A percentile compares a stretch with the other conserved stretches of the same genome.
Conservation (phyloP, 2,797 vertebrate species). For the Hipposideros larvatus region DNA sequence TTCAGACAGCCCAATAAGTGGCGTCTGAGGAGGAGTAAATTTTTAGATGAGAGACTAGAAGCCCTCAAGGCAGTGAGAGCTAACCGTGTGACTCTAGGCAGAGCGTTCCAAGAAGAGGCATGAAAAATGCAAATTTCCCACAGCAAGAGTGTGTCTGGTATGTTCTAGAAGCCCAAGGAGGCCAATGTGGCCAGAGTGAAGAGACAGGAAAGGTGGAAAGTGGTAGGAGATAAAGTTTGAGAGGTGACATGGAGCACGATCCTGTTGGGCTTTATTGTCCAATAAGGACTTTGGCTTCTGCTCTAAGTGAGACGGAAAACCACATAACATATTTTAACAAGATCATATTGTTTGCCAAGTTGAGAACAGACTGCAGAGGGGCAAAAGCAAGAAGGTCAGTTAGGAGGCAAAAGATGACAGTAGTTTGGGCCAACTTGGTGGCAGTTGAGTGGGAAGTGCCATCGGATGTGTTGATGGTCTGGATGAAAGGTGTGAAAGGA, state of each 20-base stretch:
- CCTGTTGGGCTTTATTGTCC: not conserved
- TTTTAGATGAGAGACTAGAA: not conserved
- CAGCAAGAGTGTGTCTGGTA: not conserved
- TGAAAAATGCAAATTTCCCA: not conserved
- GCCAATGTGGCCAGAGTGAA: not conserved
- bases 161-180: not conserved
- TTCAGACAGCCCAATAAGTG: not conserved
- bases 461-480: not conserved
- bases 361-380: not conserved
- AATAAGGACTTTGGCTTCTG: not conserved
- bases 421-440: not conserved
- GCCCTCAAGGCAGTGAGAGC: not conserved
- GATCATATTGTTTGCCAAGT: not conserved
- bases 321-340: not conserved
- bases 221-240: not conserved
- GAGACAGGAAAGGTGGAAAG: not conserved
- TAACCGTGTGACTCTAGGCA: not conserved
- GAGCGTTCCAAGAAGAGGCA: not conserved
- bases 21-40: not conserved
- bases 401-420: not conserved
- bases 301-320: slow-evolving; percentile 4
- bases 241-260: not conserved
- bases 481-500: not conserved
- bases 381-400: not conserved
- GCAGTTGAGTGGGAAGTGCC: not conserved